These are phyloP conservation scores for Hypercompe scribonia DNA, from an alignment of 2,888 invertebrate genomes.

Conservation along the genomic window DNA sequence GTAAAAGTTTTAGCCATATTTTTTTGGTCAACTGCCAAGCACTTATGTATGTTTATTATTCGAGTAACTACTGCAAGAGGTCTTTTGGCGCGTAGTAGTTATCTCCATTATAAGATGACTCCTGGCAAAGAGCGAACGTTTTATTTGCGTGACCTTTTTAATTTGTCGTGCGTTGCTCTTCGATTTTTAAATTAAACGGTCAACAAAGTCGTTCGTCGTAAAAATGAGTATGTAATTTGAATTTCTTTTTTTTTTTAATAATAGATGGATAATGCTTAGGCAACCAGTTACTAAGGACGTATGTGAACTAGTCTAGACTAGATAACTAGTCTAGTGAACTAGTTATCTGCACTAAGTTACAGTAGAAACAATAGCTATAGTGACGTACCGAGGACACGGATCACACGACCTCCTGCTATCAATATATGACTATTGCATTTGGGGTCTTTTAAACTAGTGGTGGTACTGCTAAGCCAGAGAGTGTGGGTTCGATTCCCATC, in stretches of 20 bases:
- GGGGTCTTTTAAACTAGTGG: not conserved
- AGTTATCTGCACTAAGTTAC: not conserved
- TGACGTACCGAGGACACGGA: not conserved
- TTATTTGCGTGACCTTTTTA: slow-evolving; percentile 15
- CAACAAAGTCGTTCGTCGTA: not conserved
- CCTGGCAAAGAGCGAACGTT: not conserved
- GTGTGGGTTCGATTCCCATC: not conserved
- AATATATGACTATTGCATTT: not conserved
- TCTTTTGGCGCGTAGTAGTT: slow-evolving; percentile 26
- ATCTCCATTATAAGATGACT: slow-evolving; percentile 21
- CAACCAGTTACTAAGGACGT: not conserved
- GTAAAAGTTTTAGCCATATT: slow-evolving; percentile 54
- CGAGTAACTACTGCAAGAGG: slow-evolving; percentile 29
- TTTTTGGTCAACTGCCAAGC: slow-evolving; percentile 55
- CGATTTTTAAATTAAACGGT: slow-evolving; percentile 14
- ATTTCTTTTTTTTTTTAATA: not conserved
- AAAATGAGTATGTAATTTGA: not conserved
- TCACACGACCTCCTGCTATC: not conserved
- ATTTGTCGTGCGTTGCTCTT: slow-evolving; percentile 23
- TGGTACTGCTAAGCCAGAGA: not conserved
- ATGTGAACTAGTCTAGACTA: not conserved
- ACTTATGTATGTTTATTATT: slow-evolving; percentile 33
- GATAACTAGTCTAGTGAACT: not conserved
- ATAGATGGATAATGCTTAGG: not conserved
- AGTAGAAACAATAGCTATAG: not conserved